These are phyloP conservation scores for Metopia argyrocephala DNA, from an alignment of 2,888 invertebrate genomes.

Conservation along the genomic window DNA sequence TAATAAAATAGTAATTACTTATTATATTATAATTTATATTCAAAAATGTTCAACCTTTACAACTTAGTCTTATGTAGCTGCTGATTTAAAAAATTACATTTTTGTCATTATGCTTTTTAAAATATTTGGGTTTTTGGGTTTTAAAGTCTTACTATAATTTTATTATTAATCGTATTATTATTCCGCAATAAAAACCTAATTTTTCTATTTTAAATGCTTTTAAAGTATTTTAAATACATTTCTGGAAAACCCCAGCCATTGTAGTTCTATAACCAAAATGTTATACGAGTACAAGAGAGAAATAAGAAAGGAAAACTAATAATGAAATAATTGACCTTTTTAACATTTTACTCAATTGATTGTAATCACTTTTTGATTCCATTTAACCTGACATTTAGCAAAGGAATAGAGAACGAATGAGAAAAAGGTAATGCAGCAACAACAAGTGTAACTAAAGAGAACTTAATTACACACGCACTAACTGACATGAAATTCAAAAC, in stretches of 20 bases:
- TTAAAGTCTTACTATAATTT: no score
- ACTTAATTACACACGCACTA: not conserved
- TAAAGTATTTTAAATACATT: not conserved
- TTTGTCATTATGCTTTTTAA: no score
- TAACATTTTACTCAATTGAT: conserved; percentile 49
- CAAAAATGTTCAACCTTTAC: no score
- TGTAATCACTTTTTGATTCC: conserved; percentile 43
- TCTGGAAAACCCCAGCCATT: not conserved
- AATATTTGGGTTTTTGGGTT: no score
- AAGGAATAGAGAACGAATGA: not conserved
- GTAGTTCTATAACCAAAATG: not conserved
- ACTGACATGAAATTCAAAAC: not conserved
- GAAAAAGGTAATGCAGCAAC: conserved; percentile 15
- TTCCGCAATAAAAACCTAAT: no score
- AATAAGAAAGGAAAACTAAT: not conserved
- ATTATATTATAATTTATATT: no score
- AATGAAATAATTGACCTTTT: conserved; percentile 52
- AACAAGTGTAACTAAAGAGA: not conserved
- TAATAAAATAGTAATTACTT: no score
- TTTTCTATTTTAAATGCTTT: no score
- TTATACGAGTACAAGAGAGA: not conserved
- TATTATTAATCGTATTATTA: no score
- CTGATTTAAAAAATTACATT: no score
- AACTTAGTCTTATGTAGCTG: no score
- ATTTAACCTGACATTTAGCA: conserved; percentile 49